Evolutionary conservation across 2,888 invertebrate genomes (phyloP).

Genomic region (Galerucella calmariensis): DNA sequence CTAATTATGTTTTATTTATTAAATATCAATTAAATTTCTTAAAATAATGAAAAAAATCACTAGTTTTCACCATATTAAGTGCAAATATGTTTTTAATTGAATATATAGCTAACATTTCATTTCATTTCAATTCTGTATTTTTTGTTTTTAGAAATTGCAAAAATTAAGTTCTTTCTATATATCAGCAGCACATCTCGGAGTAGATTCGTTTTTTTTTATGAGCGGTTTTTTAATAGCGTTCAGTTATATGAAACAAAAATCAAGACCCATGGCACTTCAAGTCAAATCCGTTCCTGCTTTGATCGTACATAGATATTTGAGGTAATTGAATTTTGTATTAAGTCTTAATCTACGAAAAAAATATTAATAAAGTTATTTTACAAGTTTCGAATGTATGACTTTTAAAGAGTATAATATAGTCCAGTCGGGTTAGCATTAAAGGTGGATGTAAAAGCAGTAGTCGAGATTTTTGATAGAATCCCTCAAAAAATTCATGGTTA

Average conservation of each 20-base stretch:
- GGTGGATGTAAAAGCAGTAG: too few species aligned
- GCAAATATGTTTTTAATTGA: too few species aligned
- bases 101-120: too few species aligned
- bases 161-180: constrained; percentile 49
- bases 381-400: neutral
- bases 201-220: constrained; percentile 75
- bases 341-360: neutral
- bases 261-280: constrained; percentile 39
- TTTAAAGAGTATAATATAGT: too few species aligned
- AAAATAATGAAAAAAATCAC: too few species aligned
- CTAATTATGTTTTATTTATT: too few species aligned
- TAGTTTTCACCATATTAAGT: too few species aligned
- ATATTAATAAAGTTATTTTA: neutral
- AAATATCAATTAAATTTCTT: too few species aligned
- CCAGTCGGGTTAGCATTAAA: too few species aligned
- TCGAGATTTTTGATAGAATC: too few species aligned
- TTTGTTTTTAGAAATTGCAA: constrained; percentile 60
- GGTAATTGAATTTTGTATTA: constrained; percentile 39
- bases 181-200: constrained; percentile 67
- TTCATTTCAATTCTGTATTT: neutral
- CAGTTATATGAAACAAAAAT: constrained; percentile 57
- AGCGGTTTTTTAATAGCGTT: constrained; percentile 72
- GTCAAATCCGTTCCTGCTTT: constrained; percentile 42
- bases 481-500: too few species aligned
- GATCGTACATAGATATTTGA: constrained; percentile 49